Percentiles rank a stretch among this genome's conserved stretches.
Evolutionary conservation across 2,797 vertebrate species (phyloP).

Genomic region (Myiotriccus ornatus): DNA sequence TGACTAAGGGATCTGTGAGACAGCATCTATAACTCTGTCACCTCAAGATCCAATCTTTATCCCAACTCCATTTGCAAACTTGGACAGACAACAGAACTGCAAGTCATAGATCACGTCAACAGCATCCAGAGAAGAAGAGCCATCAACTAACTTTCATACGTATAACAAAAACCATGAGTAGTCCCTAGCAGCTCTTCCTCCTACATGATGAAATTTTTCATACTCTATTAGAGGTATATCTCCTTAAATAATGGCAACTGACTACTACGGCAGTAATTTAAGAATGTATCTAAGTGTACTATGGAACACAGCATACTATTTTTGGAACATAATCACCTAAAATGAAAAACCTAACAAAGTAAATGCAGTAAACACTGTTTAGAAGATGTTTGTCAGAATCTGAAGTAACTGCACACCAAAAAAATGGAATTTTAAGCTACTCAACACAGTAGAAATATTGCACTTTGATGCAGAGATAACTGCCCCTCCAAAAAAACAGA

Average conservation of each 20-base stretch:
- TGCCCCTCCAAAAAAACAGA: not conserved
- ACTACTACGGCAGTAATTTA: not conserved
- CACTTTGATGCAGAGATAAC: not conserved
- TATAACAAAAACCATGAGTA: not conserved
- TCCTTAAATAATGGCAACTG: not conserved
- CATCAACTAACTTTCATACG: not conserved
- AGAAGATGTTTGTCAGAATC: not conserved
- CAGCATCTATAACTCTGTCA: not conserved
- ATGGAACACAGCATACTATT: not conserved
- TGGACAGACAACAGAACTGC: not conserved
- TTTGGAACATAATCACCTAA: not conserved
- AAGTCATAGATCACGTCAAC: not conserved
- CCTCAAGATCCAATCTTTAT: not conserved
- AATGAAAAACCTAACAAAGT: not conserved
- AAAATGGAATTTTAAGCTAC: not conserved
- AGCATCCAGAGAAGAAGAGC: not conserved
- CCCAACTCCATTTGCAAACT: not conserved
- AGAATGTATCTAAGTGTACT: not conserved
- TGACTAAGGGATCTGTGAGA: not conserved
- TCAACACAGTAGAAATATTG: not conserved
- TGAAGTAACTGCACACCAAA: not conserved
- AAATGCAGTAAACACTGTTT: not conserved
- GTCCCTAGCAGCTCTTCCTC: not conserved
- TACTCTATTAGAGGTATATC: not conserved
- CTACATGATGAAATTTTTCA: not conserved